A percentile compares a stretch with the other conserved stretches of the same genome.
Conservation (phyloP, 2,113 vertebrate species). For the Rhinopomastus cyanomelas region DNA sequence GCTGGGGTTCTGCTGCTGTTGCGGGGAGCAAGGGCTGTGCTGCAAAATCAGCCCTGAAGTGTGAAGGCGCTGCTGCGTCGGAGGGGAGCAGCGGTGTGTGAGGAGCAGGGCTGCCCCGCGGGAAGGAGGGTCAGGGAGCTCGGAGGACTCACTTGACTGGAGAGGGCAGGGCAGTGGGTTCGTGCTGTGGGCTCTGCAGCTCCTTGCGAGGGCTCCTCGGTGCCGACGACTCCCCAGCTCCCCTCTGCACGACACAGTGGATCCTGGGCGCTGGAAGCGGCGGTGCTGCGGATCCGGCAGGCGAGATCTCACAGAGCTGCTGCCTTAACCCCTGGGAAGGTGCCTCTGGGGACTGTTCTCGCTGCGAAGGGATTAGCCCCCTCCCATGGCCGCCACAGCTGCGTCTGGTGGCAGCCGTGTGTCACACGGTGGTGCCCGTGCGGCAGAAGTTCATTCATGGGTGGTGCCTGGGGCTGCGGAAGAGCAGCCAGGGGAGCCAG, state of each 20-base stretch:
- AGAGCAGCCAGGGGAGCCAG: not conserved
- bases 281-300: not conserved
- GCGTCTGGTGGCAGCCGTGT: fast-evolving
- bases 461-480: not conserved
- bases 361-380: not conserved
- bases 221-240: not conserved
- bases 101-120: not conserved
- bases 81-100: not conserved
- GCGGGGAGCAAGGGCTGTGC: not conserved
- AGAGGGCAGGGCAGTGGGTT: not conserved
- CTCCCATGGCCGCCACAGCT: fast-evolving
- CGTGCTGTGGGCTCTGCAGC: fast-evolving
- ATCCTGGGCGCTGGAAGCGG: not conserved
- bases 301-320: not conserved
- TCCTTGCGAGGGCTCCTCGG: not conserved
- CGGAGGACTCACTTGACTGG: not conserved
- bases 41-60: not conserved
- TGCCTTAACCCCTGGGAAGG: conserved; percentile 43
- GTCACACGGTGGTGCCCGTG: not conserved
- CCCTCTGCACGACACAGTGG: fast-evolving
- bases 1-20: conserved; percentile 10
- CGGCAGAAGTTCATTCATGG: fast-evolving
- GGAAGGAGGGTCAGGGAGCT: not conserved
- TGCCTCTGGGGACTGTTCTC: not conserved
- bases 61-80: too few relatives aligned